Evolutionary conservation across 2,797 vertebrate species (phyloP).

Genomic region (Dicrostonyx torquatus): DNA sequence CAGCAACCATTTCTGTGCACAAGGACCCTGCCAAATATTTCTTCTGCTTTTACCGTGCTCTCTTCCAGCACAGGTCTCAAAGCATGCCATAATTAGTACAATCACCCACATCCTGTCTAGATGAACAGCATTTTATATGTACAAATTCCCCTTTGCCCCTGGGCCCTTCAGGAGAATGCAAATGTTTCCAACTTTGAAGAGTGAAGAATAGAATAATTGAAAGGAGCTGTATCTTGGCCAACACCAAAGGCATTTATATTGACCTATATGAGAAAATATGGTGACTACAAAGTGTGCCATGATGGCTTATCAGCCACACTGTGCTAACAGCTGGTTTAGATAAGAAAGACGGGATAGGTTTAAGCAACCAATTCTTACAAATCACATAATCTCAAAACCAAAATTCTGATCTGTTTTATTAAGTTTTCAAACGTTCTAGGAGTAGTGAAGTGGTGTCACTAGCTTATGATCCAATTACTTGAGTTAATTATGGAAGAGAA

Average conservation of each 20-base stretch:
- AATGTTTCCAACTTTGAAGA: constrained; percentile 76
- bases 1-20: not conserved
- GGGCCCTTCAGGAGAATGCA: constrained; percentile 58
- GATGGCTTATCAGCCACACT: constrained; percentile 44
- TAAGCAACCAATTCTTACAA: constrained; percentile 57
- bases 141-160: constrained; percentile 71
- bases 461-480: constrained; percentile 62
- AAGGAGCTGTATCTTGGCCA: constrained; percentile 74
- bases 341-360: constrained; percentile 25
- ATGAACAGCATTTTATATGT: constrained; percentile 71
- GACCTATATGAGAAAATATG: constrained; percentile 65
- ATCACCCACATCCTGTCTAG: constrained; percentile 73
- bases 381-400: not conserved
- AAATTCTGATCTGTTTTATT: constrained; percentile 35
- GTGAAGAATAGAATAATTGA: constrained; percentile 69
- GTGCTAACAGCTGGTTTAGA: constrained; percentile 37
- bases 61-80: constrained; percentile 56
- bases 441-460: constrained; percentile 47
- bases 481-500: constrained; percentile 68
- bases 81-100: constrained; percentile 70
- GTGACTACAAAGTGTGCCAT: constrained; percentile 50
- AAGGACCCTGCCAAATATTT: constrained; percentile 47
- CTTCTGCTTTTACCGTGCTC: constrained; percentile 32
- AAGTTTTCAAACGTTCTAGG: constrained; percentile 56
- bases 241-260: constrained; percentile 66